Base-by-base conservation (phyloP, 2,888 invertebrate genomes). In the Chrysotoxum bicinctum region DNA sequence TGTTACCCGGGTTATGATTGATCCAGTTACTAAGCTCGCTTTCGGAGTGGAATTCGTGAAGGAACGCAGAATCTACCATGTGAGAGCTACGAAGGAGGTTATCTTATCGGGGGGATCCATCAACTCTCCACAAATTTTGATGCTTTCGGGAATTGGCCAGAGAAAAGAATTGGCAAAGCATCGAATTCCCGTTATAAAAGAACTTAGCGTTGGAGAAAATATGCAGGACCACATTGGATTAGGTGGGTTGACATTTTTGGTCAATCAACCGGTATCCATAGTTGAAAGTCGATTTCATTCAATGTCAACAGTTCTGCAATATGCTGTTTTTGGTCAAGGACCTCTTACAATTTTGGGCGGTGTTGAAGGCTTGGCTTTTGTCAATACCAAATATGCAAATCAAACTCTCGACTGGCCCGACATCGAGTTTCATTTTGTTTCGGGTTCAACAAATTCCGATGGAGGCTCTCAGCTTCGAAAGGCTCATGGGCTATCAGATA, bases 91-190 rank as follows among this genome's bases (percentile, higher is more conserved):
- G 37, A 97, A 96, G 90, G 98, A 98, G 91, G 96, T 99, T 0
- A 96, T 99, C 62, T 90, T 99, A 2, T 97, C 97, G 0, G 98
- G 96, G 0, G 99, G 99, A 0, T 94, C 98, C 0, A 94, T 99
- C 0, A 98, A 98, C 90, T 96, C 98, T 0, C 98, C 99, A 0
- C 99, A 99, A 90, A 90, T 99, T 2, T 92, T 99, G 45, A 97
- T 99, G 97, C 91, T 99, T 0, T 98, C 98, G 9, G 99, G 98
- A 0, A 94, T 98, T 12, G 97, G 97, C 0, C 96, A 96, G 0
- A 93, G 94, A 66, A 94, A 94, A 21, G 95, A 97, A 88, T 89
- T 97, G 75, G 92, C 93, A n/a, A 94, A 95, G 88, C 94, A 95
- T 88, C 93, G 94, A 68, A 97, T 98, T 88, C 96, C 97, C 0